phyloP scores from a whole-genome alignment of 2,888 invertebrate genomes.

The Empis livida region DNA sequence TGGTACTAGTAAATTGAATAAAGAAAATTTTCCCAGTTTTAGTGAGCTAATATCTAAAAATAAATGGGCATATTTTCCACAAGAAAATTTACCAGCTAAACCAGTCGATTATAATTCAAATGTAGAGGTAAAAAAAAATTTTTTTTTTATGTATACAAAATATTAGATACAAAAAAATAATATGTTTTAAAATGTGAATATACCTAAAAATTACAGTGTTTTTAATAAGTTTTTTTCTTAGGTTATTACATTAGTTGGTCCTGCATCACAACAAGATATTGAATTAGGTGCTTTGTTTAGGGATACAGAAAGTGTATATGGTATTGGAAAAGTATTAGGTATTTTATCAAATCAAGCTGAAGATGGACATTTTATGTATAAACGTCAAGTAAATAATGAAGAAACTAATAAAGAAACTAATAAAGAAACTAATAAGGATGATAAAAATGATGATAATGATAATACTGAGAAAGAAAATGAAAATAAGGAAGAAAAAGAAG shows the following conservation, averaged over 20 bases:
- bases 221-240: constrained; percentile 17
- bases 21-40: constrained; percentile 42
- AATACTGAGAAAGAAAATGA: not conserved
- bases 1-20: constrained; percentile 41
- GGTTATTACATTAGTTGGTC: constrained; percentile 45
- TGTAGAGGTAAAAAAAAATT: constrained; percentile 37
- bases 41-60: constrained; percentile 42
- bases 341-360: constrained; percentile 39
- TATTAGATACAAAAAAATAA: too few relatives aligned
- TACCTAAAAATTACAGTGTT: too few relatives aligned
- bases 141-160: too few relatives aligned
- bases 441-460: not conserved
- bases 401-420: not conserved
- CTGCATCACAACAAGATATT: constrained; percentile 45
- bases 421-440: not conserved
- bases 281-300: constrained; percentile 46
- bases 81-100: constrained; percentile 43
- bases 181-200: not conserved
- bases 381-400: constrained; percentile 20
- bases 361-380: constrained; percentile 27
- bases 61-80: constrained; percentile 41
- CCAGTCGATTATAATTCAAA: constrained; percentile 48
- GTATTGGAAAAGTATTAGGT: constrained; percentile 43
- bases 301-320: constrained; percentile 44
- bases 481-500: not conserved